Base-by-base conservation (phyloP, 1,140 invertebrate species). In the Archegozetes longisetosus region DNA sequence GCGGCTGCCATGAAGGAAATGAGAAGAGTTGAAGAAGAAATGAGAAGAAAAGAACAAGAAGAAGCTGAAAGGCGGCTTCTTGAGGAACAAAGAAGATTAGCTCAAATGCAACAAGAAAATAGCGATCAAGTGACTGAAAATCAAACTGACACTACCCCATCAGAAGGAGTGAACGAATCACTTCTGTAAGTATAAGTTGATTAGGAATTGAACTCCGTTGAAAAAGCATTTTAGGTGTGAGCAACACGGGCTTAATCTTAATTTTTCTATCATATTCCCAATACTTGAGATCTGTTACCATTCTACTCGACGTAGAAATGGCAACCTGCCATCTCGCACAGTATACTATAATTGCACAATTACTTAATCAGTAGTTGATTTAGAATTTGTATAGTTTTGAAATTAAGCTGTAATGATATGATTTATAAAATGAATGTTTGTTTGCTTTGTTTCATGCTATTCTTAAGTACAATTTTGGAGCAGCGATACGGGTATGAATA, bases 1-100 rank as follows among this genome's bases (percentile, higher is more conserved):
- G 90, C 90, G 0, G 74, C 82, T 4, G 86, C 88, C 1, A 70
- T 94, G 50, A 74, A 86, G 1, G 87, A 93, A 77, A 89, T 91
- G 84, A 79, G 84, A 65, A 76, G 84, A n/a, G 84, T 93, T 26
- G 89, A 95, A 71, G 86, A 91, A 53, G 68, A 68, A 28, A 50
- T 64, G 26, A 24, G 17, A 61, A 14, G 27, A 40, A 2, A 62
- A 55, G n/a, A 57, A 13, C 23, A 61, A 32, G 53, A 65, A 50
- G 71, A 71, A 60, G 67, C 70, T 54, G 65, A 70, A 55, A 32
- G 23, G 4, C 20, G n/a, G 3, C 9, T 24, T 4, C 40, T 6
- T n/a, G 29, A 48, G 14, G 14, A 50, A 52, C 22, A 58, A 9
- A 4, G 13, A 26, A 53, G 14, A 6, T 20, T n/a, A 9, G 29